Conservation (phyloP, 2,888 invertebrate genomes). For the Lycaena phlaeas region DNA sequence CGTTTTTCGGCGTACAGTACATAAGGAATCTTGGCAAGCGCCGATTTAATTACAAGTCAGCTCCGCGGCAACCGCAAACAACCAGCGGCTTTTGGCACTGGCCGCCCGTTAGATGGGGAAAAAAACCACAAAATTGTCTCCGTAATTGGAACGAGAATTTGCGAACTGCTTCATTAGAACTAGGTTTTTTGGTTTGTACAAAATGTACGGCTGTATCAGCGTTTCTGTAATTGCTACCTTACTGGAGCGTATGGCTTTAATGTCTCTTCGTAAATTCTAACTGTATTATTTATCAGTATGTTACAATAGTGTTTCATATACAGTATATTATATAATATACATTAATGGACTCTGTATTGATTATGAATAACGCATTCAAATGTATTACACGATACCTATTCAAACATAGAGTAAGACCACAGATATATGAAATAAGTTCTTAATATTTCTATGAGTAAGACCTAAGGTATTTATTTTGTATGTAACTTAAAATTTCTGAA, state of each 20-base stretch:
- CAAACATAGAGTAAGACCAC: no score
- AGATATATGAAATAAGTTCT: no score
- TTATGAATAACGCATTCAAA: no score
- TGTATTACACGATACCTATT: no score
- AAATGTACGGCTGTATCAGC: background rate
- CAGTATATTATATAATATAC: no score
- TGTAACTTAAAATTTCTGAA: no score
- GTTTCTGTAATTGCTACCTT: constrained; percentile 6
- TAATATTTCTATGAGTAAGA: no score
- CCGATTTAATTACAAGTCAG: constrained; percentile 22
- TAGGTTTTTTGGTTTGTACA: constrained; percentile 6
- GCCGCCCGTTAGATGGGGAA: constrained; percentile 14
- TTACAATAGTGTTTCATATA: no score
- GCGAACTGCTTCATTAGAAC: constrained; percentile 15
- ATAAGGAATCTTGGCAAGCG: constrained; percentile 19
- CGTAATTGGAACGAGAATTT: constrained; percentile 21
- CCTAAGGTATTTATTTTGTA: no score
- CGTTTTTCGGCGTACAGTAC: background rate
- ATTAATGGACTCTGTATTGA: no score
- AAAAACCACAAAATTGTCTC: constrained; percentile 19
- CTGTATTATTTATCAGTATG: no score
- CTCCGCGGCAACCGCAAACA: constrained; percentile 19
- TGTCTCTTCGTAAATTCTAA: background rate
- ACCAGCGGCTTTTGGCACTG: constrained; percentile 22
- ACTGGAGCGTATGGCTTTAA: background rate